Base-by-base conservation (phyloP, 2,113 vertebrate species). In the Limanda limanda region DNA sequence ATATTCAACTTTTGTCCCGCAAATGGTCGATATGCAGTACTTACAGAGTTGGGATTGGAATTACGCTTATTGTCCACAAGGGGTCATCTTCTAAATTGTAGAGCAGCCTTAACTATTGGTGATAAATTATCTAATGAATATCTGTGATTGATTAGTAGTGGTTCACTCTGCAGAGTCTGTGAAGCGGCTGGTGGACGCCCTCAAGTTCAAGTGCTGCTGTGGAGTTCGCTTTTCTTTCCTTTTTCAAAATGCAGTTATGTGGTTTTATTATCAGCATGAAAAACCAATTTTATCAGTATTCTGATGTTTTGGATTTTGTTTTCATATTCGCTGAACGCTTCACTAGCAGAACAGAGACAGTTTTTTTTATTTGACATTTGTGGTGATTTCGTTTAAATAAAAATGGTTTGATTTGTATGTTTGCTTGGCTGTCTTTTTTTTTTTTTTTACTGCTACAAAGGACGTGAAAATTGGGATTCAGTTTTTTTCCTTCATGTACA, bases 341-440 rank as follows among this genome's bases (percentile, higher is more conserved):
- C 71, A 78, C 54, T 78, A 83, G 73, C 66, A 79, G 63, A 76
- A 70, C 73, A 68, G 45, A 68, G 45, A 64, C 17, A 11, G 25
- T 58, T 81, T 81, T 84, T 31, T 72, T 80, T 51, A 59, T 86
- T 81, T 64, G 57, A 79, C 54, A 78, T 86, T 79, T 86, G 62
- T 81, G 77, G 82, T 84, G 81, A 83, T 75, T 84, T 15, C 45
- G 84, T 91, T 87, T 20, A 70, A 91, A 86, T 88, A 88, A 89
- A 31, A 75, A 54, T 0, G 0, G 59, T 82, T 84, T 86, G 51
- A 76, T 90, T 88, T 76, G 55, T 85, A 85, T 15, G 17, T 73
- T 74, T 23, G 24, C 14, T 8, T n/a, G 7, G 13, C 17, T 40
- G 35, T 48, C 31, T 11, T 60, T 31, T 61, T 40, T 55, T 27